Evolutionary conservation across 2,113 vertebrate genomes (phyloP).

Genomic region (Pteropus alecto): DNA sequence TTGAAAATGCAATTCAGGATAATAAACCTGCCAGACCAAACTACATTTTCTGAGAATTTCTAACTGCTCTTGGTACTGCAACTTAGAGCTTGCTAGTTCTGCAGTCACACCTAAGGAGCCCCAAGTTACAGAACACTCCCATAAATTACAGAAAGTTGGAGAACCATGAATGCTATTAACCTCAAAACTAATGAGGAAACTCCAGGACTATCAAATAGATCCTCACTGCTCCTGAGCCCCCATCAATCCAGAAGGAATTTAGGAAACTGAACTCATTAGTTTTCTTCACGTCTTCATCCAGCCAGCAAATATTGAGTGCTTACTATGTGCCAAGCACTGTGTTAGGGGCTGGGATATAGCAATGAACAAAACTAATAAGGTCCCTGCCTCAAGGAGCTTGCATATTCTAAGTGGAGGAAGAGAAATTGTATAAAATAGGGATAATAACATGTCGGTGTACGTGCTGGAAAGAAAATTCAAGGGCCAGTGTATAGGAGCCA

Average conservation of each 20-base stretch:
- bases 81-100: neutral
- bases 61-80: neutral
- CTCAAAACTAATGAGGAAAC: neutral
- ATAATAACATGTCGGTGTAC: neutral
- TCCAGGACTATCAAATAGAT: neutral
- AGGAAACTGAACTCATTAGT: neutral
- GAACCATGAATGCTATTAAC: neutral
- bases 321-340: neutral
- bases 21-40: constrained; percentile 8
- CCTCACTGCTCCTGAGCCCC: neutral
- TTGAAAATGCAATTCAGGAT: neutral
- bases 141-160: neutral
- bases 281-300: neutral
- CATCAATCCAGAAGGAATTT: neutral
- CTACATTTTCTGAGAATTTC: neutral
- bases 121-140: neutral
- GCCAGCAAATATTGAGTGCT: neutral
- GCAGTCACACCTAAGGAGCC: neutral
- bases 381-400: neutral
- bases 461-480: neutral
- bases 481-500: no score
- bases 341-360: neutral
- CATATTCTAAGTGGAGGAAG: neutral
- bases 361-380: neutral
- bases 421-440: neutral